These are phyloP conservation scores for Drosophila maculinotata DNA, from an alignment of 2,888 invertebrate genomes.

Conservation along the genomic window DNA sequence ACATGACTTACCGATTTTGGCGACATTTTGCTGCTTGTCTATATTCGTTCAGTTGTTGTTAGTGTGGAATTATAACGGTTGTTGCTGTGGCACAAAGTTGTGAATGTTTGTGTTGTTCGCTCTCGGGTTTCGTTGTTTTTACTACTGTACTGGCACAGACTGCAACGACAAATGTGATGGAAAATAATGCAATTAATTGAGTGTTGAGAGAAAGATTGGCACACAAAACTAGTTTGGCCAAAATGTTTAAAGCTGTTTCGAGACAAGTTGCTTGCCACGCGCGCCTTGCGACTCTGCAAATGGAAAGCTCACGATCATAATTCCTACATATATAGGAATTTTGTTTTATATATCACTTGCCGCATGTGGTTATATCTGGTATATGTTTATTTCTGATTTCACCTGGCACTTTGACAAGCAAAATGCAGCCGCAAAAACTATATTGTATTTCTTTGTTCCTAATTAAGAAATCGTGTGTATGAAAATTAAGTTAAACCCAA, in stretches of 20 bases:
- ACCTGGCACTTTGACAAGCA: conserved; percentile 64
- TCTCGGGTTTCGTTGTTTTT: conserved; percentile 25
- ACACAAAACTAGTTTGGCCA: conserved; percentile 2
- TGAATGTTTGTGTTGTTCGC: conserved; percentile 16
- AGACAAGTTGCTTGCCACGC: too few relatives aligned
- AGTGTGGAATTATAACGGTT: conserved; percentile 38
- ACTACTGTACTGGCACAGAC: conserved; percentile 40
- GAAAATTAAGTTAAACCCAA: conserved; percentile 14
- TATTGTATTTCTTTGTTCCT: conserved; percentile 1
- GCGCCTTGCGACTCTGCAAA: conserved; percentile 51
- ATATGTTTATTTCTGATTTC: conserved; percentile 55
- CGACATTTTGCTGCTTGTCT: conserved; percentile 86
- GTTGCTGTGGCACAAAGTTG: conserved; percentile 34
- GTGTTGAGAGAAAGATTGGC: neutral
- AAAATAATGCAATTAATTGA: neutral
- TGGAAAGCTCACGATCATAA: conserved; percentile 59
- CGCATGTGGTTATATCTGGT: conserved; percentile 32
- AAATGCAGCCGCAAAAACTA: conserved; percentile 25
- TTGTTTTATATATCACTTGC: conserved; percentile 26
- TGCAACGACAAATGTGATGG: conserved; percentile 35
- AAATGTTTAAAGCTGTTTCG: neutral
- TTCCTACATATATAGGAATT: conserved; percentile 37
- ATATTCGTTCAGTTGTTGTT: conserved; percentile 43
- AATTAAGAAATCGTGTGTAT: conserved; percentile 38
- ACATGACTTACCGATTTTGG: conserved; percentile 88